Evolutionary conservation across 2,797 vertebrate species (phyloP).

Genomic region (Siniperca undulata): DNA sequence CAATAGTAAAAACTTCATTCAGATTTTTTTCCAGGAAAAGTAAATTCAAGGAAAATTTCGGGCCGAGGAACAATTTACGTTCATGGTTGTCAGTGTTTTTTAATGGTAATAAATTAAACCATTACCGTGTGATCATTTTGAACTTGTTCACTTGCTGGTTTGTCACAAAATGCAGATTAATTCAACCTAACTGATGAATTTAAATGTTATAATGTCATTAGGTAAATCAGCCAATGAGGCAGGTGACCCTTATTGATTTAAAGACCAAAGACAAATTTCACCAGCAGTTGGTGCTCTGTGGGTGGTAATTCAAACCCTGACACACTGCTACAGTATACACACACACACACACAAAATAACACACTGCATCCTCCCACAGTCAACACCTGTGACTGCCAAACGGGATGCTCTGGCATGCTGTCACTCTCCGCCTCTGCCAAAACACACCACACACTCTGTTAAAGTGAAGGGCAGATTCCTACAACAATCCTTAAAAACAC

Average conservation of each 20-base stretch:
- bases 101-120: neutral
- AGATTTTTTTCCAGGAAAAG: neutral
- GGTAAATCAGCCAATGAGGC: slow-evolving; percentile 53
- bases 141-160: neutral
- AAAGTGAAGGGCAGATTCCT: slow-evolving; percentile 57
- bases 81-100: neutral
- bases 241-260: slow-evolving; percentile 55
- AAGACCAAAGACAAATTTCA: slow-evolving; percentile 48
- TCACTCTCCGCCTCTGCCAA: slow-evolving; percentile 71
- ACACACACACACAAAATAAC: slow-evolving; percentile 42
- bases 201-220: slow-evolving; percentile 52
- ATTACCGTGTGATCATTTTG: neutral
- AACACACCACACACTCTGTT: slow-evolving; percentile 57
- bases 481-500: slow-evolving; percentile 53
- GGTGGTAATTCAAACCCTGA: slow-evolving; percentile 55
- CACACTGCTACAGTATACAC: slow-evolving; percentile 41
- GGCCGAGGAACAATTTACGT: neutral
- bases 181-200: slow-evolving; percentile 18
- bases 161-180: neutral
- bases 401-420: slow-evolving; percentile 70
- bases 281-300: slow-evolving; percentile 71
- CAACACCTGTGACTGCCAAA: slow-evolving; percentile 75
- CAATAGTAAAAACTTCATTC: neutral
- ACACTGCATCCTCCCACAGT: slow-evolving; percentile 73
- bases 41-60: neutral